Evolutionary conservation across 2,888 invertebrate species (phyloP), one percentile per base, ranked within the genome.

Genomic region (Aporophyla nigra): DNA sequence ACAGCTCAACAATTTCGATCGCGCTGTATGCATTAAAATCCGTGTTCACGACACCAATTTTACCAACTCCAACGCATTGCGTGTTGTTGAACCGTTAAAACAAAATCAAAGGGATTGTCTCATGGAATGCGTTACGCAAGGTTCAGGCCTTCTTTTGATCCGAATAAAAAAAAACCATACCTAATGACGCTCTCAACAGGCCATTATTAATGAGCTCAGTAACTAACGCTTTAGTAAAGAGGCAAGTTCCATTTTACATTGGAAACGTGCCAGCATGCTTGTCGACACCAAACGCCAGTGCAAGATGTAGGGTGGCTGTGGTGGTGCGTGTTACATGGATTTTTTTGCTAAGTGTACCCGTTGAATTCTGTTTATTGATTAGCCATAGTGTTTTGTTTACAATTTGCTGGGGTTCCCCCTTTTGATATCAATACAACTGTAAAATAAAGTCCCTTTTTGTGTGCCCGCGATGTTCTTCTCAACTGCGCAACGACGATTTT

Each of bases 191-290:
- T 84, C 85, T 85, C 83, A 83, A 86, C 86, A 82, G 91, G 92
- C 93, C 93, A 94, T 94, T 94, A 95, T 93, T 93, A 94, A 95
- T 93, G 94, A 92, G 88, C 89, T 87, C 87, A 79, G 90, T 88
- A 90, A 92, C 90, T 90, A 91, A 91, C 88, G 90, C 86, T 88
- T 89, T 88, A 89, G 88, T 90, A 91, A 91, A 92, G 91, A 89
- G 91, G 90, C 90, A 87, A 91, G 91, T 89, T 91, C 93, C 93
- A 95, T 94, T 94, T 89, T 93, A 92, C 91, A 91, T 95, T 96
- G 96, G 96, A 93, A 89, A 78, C 33, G 71, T 93, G 95, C 96
- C 96, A 95, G 91, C 82, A 85, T 90, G 90, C 91, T 91, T 91
- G 92, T 92, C 89, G 90, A 87, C 88, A 87, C 87, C 89, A 86